Evolutionary conservation across 2,888 invertebrate species (phyloP), one percentile per base, ranked within the genome.

Genomic region (Adineta ricciae): DNA sequence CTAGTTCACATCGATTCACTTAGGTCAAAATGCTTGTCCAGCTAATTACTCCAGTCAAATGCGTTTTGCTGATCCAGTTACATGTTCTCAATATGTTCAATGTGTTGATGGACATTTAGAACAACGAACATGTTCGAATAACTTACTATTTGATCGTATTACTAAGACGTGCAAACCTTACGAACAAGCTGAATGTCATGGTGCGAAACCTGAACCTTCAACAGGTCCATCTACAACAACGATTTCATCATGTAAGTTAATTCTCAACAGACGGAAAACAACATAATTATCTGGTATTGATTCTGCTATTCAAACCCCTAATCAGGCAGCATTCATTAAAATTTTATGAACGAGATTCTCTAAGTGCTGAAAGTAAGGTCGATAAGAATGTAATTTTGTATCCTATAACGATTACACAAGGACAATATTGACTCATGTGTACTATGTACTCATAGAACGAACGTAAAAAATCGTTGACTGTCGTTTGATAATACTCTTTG

Each of bases 161-260:
- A 64, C 64, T 19, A 64, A 64, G 32, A 64, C 64, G 32, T 64
- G 64, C 32, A 64, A 64, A 64, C 64, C 64, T 32, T 64, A 64
- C 19, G 64, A 64, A 64, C 64, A 27, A 64, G 64, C 64, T 64
- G 64, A 64, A 64, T 64, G 64, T 64, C 64, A 64, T 64, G 64
- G 64, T 19, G 27, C 14, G 5, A 64, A 64, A 64, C 64, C 64
- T 64, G 64, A 64, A 4, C 0, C 32, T 36, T 16, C 32, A 1
- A 16, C 11, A 0, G 19, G 3, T 19, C 27, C 64, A 27, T 14
- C 56, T 32, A 32, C 64, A 32, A 64, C 64, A 11, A 64, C 64
- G 4, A 64, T 24, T 32, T 32, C 32, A 32, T 19, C 64, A 16
- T 32, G 64, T 64, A 64, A 64, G 64, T 64, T 36, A 27, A 27